phyloP scores from a whole-genome alignment of 2,888 invertebrate genomes.

The Bellardia bayeri region DNA sequence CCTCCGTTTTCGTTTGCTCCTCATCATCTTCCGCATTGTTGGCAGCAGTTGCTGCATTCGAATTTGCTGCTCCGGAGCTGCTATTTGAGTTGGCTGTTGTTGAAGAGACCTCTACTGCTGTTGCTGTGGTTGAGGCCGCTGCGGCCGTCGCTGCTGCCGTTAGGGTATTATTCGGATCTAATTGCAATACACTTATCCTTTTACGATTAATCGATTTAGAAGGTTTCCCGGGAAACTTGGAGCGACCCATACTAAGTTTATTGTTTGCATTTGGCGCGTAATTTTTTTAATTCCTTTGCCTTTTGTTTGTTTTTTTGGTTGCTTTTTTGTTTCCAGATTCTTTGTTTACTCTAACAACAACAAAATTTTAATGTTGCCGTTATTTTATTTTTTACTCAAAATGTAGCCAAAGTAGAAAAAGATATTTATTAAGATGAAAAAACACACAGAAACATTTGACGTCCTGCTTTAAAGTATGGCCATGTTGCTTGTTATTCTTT shows the following conservation, averaged over 20 bases:
- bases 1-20: conserved; percentile 67
- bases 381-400: conserved; percentile 24
- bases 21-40: conserved; percentile 62
- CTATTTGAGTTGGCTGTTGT: conserved; percentile 50
- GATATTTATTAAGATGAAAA: neutral
- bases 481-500: conserved; percentile 67
- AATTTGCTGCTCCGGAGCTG: conserved; percentile 51
- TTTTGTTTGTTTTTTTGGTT: conserved; percentile 23
- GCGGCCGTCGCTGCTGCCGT: conserved; percentile 72
- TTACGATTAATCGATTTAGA: conserved; percentile 94
- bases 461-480: conserved; percentile 51
- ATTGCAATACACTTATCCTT: conserved; percentile 90
- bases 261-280: conserved; percentile 72
- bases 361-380: conserved; percentile 14
- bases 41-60: conserved; percentile 42
- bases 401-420: neutral
- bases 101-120: conserved; percentile 65
- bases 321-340: neutral
- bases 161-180: conserved; percentile 77
- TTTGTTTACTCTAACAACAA: conserved; percentile 4
- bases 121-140: conserved; percentile 38
- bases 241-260: conserved; percentile 82
- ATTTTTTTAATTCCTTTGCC: conserved; percentile 45
- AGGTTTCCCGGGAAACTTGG: conserved; percentile 92
- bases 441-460: conserved; percentile 38